A percentile compares a stretch with the other conserved stretches of the same genome.
Conservation (phyloP, 2,113 vertebrate species). For the Microcebus tavaratra region DNA sequence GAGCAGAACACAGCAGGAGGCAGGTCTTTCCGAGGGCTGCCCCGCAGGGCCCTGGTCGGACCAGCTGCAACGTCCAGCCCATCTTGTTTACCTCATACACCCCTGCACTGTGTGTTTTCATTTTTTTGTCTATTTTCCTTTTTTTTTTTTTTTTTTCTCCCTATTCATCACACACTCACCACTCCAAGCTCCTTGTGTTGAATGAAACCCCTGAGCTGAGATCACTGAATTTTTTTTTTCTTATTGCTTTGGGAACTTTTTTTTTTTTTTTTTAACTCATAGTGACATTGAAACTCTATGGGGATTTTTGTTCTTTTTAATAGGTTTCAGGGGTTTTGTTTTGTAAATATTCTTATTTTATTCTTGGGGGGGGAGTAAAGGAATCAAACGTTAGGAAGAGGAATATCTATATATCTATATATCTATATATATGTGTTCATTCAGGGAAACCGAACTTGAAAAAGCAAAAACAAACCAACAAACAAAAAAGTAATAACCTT, state of each 20-base stretch:
- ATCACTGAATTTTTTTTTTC: not conserved
- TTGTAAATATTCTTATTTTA: constrained; percentile 80
- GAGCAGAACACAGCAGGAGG: not conserved
- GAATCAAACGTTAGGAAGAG: constrained; percentile 59
- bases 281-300: not conserved
- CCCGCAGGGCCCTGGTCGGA: not conserved
- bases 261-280: not conserved
- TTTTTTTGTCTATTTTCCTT: constrained; percentile 67
- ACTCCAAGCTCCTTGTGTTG: constrained; percentile 45
- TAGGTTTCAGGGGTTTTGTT: constrained; percentile 53
- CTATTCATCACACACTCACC: constrained; percentile 67
- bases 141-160: constrained; percentile 37
- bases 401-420: constrained; percentile 56
- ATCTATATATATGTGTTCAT: constrained; percentile 74
- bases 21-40: not conserved
- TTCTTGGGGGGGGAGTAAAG: constrained; percentile 57
- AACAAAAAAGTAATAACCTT: not conserved
- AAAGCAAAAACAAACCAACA: not conserved
- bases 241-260: constrained; percentile 42
- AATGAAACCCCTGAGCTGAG: constrained; percentile 68
- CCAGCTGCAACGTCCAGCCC: constrained; percentile 21
- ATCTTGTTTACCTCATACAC: constrained; percentile 83
- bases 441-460: constrained; percentile 72
- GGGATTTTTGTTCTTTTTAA: not conserved
- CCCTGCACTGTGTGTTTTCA: constrained; percentile 79